These are phyloP conservation scores for Stictonetta naevosa DNA, from an alignment of 2,113 vertebrate species.

Conservation along the genomic window DNA sequence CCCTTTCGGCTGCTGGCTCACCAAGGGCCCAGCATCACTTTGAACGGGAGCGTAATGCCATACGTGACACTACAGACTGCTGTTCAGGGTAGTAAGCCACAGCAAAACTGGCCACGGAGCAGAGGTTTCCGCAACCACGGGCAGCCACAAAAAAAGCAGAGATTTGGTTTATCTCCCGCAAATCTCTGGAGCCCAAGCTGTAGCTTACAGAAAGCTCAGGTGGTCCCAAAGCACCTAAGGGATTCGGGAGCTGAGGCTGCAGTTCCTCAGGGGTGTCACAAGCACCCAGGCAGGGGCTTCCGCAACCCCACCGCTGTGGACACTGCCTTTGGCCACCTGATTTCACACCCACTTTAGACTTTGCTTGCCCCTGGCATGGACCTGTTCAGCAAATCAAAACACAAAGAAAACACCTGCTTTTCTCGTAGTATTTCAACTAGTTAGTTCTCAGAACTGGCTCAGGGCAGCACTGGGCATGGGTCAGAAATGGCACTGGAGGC, in stretches of 20 bases:
- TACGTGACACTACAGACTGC: neutral
- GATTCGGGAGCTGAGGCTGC: neutral
- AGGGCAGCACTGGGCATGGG: rapidly evolving
- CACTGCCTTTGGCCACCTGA: neutral
- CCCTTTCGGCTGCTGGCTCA: neutral
- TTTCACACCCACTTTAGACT: neutral
- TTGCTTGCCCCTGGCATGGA: neutral
- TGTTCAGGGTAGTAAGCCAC: neutral
- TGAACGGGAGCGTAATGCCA: neutral
- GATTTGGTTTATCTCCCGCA: neutral
- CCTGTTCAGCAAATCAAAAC: neutral
- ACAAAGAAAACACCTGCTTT: neutral
- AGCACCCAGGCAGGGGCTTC: neutral
- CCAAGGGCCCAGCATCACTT: neutral
- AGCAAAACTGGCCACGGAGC: neutral
- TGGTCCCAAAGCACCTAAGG: neutral
- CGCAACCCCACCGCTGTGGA: neutral
- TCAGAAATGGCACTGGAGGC: rapidly evolving
- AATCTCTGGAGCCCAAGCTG: neutral
- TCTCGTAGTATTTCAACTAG: neutral
- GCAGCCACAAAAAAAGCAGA: neutral
- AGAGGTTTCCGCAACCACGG: neutral
- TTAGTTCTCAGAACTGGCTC: neutral
- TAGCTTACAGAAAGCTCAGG: neutral
- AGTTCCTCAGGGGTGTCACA: neutral